Evolutionary conservation across 2,113 vertebrate species (phyloP).

Genomic region (Toxotes chatareus): DNA sequence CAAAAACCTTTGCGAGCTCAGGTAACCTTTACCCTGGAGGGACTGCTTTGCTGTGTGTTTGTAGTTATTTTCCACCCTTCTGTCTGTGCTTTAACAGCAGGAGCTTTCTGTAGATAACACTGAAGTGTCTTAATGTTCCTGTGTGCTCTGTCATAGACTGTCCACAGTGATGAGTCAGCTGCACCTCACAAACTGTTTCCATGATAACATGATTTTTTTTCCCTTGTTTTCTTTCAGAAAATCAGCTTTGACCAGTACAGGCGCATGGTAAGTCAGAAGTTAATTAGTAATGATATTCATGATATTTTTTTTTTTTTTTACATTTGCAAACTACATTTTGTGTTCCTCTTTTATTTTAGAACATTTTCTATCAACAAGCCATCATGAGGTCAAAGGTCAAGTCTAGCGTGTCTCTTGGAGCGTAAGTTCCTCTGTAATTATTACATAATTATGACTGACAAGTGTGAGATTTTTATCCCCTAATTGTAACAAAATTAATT

Average conservation of each 20-base stretch:
- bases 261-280: slow-evolving; percentile 80
- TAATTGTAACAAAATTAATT: neutral
- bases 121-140: neutral
- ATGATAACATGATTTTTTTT: slow-evolving; percentile 34
- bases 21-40: neutral
- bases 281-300: neutral
- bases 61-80: neutral
- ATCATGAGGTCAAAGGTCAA: slow-evolving; percentile 94
- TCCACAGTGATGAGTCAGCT: neutral
- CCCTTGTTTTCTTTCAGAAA: slow-evolving; percentile 85
- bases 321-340: neutral
- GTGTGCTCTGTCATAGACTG: neutral
- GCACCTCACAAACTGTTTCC: neutral
- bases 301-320: neutral
- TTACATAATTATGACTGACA: neutral
- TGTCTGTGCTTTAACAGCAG: neutral
- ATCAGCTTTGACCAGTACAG: slow-evolving; percentile 86
- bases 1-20: neutral
- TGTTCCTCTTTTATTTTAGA: slow-evolving; percentile 79
- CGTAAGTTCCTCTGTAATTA: slow-evolving; percentile 84
- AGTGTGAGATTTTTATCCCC: neutral
- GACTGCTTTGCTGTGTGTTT: neutral
- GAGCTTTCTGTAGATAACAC: neutral
- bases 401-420: slow-evolving; percentile 94
- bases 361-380: slow-evolving; percentile 93